Conservation (phyloP, 2,113 vertebrate species). For the Chloropsis cyanopogon region DNA sequence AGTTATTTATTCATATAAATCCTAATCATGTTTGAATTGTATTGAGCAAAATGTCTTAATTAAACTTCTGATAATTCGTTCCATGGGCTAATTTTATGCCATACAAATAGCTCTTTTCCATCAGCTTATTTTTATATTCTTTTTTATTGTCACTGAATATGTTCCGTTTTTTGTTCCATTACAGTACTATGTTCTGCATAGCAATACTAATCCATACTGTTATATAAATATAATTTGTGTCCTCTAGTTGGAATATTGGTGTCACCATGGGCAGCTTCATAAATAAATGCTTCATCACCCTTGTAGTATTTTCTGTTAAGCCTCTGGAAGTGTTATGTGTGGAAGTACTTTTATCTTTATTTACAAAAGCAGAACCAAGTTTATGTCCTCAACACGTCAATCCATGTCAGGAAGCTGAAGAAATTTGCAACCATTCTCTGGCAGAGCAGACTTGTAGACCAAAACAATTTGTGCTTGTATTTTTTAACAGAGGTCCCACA, state of each 20-base stretch:
- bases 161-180: background rate
- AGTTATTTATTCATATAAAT: slow-evolving; percentile 13
- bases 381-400: background rate
- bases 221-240: background rate
- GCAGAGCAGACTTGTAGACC: background rate
- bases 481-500: background rate
- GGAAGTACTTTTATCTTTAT: background rate
- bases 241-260: background rate
- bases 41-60: background rate
- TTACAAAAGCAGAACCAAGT: background rate
- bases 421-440: background rate
- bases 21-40: background rate
- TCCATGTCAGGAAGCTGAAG: background rate
- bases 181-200: background rate
- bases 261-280: background rate
- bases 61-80: background rate
- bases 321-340: background rate
- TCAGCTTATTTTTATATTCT: background rate
- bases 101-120: background rate
- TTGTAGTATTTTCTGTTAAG: background rate
- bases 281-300: background rate
- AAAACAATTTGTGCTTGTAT: background rate
- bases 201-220: background rate
- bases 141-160: background rate
- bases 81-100: background rate